phyloP scores from a whole-genome alignment of 1,140 invertebrate genomes.

The Reticulitermes speratus region DNA sequence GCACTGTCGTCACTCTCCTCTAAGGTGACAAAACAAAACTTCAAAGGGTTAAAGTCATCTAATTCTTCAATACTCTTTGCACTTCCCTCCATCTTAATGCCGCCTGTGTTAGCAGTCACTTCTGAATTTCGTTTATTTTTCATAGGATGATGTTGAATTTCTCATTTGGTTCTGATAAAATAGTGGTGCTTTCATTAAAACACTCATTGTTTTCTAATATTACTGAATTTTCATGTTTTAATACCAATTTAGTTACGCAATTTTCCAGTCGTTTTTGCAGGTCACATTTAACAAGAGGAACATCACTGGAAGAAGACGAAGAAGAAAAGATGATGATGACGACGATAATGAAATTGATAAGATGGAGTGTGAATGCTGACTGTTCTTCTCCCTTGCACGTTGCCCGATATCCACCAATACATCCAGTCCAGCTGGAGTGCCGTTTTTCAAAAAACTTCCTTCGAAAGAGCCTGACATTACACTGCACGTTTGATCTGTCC shows the following conservation, averaged over 20 bases:
- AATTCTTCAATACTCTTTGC: neutral
- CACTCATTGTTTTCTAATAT: slow-evolving; percentile 19
- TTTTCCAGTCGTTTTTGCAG: slow-evolving; percentile 37
- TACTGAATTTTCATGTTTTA: slow-evolving; percentile 10
- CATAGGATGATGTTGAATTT: neutral
- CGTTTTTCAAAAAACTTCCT: slow-evolving; percentile 11
- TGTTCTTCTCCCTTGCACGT: slow-evolving; percentile 24
- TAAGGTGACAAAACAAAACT: slow-evolving; percentile 41
- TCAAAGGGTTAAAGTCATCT: slow-evolving; percentile 42
- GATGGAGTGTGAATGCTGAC: neutral
- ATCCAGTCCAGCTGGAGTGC: neutral
- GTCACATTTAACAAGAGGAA: slow-evolving; percentile 35
- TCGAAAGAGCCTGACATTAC: slow-evolving; percentile 11
- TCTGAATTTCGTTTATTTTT: neutral
- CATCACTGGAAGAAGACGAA: slow-evolving; percentile 21
- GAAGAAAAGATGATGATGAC: neutral
- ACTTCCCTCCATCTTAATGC: neutral
- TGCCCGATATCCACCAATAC: slow-evolving; percentile 30
- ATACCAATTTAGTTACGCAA: slow-evolving; percentile 36
- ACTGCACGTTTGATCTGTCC: neutral
- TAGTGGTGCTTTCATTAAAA: neutral
- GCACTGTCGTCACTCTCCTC: slow-evolving; percentile 37
- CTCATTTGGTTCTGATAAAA: neutral
- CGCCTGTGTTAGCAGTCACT: slow-evolving; percentile 12
- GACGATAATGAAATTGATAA: neutral